Evolutionary conservation across 2,113 vertebrate genomes (phyloP).

Genomic region (Malurus cyaneus): DNA sequence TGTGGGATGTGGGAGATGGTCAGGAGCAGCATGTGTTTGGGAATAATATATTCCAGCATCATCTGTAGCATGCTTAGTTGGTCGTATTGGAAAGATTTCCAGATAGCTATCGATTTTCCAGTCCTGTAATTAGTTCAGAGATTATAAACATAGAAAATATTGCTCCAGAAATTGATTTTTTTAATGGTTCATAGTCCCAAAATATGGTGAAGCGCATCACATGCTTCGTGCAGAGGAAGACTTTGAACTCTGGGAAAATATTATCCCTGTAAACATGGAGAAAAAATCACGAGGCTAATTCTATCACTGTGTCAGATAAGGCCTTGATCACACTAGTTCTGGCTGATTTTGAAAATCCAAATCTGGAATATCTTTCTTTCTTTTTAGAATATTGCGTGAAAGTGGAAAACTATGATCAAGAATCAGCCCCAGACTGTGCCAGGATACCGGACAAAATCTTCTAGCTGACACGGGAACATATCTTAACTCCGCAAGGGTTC

Average conservation of each 20-base stretch:
- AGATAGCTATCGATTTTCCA: slow-evolving; percentile 43
- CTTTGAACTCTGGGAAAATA: slow-evolving; percentile 21
- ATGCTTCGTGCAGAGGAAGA: not conserved
- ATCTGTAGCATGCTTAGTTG: not conserved
- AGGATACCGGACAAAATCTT: no score
- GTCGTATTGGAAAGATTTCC: not conserved
- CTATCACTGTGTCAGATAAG: not conserved
- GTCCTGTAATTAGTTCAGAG: slow-evolving; percentile 41
- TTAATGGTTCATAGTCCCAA: slow-evolving; percentile 13
- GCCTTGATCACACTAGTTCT: not conserved
- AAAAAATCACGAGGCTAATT: not conserved
- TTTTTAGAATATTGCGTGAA: no score
- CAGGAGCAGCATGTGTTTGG: not conserved
- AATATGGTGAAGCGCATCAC: not conserved
- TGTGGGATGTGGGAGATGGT: not conserved
- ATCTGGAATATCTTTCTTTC: not conserved
- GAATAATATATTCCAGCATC: not conserved
- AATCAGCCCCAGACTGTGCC: no score
- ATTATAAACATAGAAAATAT: slow-evolving; percentile 46
- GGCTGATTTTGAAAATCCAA: not conserved
- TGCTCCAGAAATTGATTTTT: slow-evolving; percentile 19
- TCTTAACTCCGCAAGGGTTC: not conserved
- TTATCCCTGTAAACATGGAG: not conserved
- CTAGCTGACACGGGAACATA: not conserved
- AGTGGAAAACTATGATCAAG: no score